Percentiles rank a stretch among this genome's conserved stretches.
Conservation (phyloP, 37 sponge, comb jelly and placozoan species). For the Bolinopsis microptera region DNA sequence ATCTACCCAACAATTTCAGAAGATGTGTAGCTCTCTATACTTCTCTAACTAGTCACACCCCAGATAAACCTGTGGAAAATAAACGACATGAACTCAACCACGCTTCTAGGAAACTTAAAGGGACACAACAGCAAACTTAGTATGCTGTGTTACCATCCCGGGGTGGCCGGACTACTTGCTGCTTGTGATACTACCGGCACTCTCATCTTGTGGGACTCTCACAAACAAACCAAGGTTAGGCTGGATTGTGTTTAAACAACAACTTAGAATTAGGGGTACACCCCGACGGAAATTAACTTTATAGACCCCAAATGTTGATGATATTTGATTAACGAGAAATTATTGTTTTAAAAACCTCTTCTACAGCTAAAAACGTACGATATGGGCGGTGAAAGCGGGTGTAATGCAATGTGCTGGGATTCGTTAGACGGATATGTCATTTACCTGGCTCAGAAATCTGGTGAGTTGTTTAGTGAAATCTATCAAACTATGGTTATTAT, state of each 20-base stretch:
- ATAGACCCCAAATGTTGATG: too few species aligned
- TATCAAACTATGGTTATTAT: too few species aligned
- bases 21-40: too few species aligned
- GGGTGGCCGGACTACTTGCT: neutral
- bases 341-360: too few species aligned
- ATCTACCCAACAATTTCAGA: too few species aligned
- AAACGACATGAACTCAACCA: neutral
- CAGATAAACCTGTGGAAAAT: conserved; percentile 21
- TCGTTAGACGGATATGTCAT: neutral
- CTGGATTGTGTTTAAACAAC: too few species aligned
- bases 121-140: neutral
- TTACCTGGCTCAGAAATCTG: conserved; percentile 1
- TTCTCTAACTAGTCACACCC: too few species aligned
- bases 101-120: neutral
- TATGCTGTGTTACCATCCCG: neutral
- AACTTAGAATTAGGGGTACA: neutral
- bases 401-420: conserved; percentile 42
- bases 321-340: too few species aligned
- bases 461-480: too few species aligned
- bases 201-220: neutral
- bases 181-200: conserved; percentile 31
- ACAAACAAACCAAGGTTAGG: neutral
- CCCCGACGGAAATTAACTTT: too few species aligned
- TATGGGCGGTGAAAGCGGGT: neutral
- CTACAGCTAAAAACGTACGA: neutral